Percentiles rank a stretch among this genome's conserved stretches.
These are phyloP conservation scores for Taenaris catops DNA, from an alignment of 2,888 invertebrate genomes.

Conservation along the genomic window DNA sequence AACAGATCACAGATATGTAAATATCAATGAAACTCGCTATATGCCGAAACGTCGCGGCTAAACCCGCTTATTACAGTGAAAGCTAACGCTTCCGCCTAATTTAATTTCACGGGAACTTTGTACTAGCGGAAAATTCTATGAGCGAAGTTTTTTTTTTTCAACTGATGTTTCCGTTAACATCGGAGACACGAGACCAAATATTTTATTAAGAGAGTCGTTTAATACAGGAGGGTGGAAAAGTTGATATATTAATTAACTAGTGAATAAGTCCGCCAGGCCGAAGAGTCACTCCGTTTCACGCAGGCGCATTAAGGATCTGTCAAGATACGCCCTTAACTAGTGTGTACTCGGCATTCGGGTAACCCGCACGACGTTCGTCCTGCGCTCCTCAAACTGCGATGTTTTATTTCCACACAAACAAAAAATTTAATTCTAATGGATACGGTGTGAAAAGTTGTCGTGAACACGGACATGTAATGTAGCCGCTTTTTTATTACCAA, in stretches of 20 bases:
- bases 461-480: constrained; percentile 31
- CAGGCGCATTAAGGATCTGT: constrained; percentile 57
- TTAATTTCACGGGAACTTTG: constrained; percentile 12
- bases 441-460: constrained; percentile 41
- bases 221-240: constrained; percentile 67
- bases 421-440: constrained; percentile 41
- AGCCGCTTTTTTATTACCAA: constrained; percentile 10
- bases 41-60: no score
- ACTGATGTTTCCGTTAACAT: constrained; percentile 11
- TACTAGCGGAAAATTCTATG: constrained; percentile 8
- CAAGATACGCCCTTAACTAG: constrained; percentile 67
- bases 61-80: constrained; percentile 1
- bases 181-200: constrained; percentile 25
- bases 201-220: constrained; percentile 69
- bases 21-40: no score
- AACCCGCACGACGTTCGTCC: constrained; percentile 39
- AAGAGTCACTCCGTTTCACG: constrained; percentile 70
- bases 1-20: no score
- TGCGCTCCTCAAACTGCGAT: constrained; percentile 29
- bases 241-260: constrained; percentile 78
- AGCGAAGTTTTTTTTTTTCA: constrained; percentile 15
- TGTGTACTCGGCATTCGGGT: constrained; percentile 48
- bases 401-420: constrained; percentile 38
- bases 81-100: constrained; percentile 5
- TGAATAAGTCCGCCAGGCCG: constrained; percentile 69